phyloP scores from a whole-genome alignment of 2,888 invertebrate species.

The Rhorus exstirpatorius region DNA sequence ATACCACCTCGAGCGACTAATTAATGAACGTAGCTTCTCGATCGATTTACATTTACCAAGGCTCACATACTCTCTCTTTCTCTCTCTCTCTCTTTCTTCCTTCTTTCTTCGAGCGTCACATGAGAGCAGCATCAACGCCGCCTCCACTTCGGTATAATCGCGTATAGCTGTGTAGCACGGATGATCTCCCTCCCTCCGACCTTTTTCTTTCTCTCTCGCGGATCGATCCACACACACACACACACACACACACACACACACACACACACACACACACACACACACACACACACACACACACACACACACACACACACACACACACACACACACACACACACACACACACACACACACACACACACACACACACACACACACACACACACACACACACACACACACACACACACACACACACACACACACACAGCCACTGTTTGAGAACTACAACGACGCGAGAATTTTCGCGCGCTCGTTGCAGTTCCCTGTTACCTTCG shows the following conservation, averaged over 20 bases:
- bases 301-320: no score
- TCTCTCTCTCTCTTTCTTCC: slow-evolving; percentile 15
- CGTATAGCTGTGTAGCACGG: slow-evolving; percentile 26
- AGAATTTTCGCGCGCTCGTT: slow-evolving; percentile 63
- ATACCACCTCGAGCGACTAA: slow-evolving; percentile 83
- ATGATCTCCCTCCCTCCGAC: slow-evolving; percentile 2
- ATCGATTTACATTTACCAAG: slow-evolving; percentile 85
- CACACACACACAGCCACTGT: slow-evolving; percentile 54
- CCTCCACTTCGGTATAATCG: slow-evolving; percentile 63
- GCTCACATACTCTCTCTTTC: slow-evolving; percentile 46
- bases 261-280: no score
- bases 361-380: no score
- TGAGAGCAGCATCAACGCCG: slow-evolving; percentile 57
- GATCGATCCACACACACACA: no score
- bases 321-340: no score
- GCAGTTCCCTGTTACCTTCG: slow-evolving; percentile 69
- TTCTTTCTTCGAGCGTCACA: slow-evolving; percentile 54
- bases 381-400: no score
- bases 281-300: no score
- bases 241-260: no score
- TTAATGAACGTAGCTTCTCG: slow-evolving; percentile 84
- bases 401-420: no score
- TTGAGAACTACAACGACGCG: slow-evolving; percentile 70
- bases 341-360: no score
- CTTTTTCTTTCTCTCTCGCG: slow-evolving; percentile 32